Base-by-base conservation (phyloP, 2,113 vertebrate genomes). In the Herpailurus yagouaroundi region DNA sequence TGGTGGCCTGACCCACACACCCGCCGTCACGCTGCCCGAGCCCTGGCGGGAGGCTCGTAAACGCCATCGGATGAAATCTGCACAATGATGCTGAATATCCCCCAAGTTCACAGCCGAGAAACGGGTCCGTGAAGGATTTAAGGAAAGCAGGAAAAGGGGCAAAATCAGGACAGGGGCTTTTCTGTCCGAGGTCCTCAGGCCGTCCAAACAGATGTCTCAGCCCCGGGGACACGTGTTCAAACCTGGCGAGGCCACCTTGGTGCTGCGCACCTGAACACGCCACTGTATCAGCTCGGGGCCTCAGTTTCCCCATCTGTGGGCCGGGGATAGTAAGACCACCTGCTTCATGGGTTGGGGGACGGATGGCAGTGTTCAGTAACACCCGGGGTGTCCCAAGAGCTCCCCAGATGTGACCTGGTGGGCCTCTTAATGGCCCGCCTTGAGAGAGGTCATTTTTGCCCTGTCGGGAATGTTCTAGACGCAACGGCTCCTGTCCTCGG, bases 91-190 rank as follows among this genome's bases (percentile, higher is more conserved):
- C 33, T 41, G 48, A 63, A 25, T 45, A 80, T 31, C 71, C 50
- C n/a, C 33, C 38, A 18, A 1, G 41, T 64, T 74, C 93, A 52
- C 77, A 33, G 52, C 68, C 0, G 64, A 60, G 77, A 82, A 38
- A 50, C 33, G 3, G 55, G 64, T 27, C 55, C 66, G 7, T 33
- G 55, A 33, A 73, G 66, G 82, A 74, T 52, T 52, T 63, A 74
- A 83, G 33, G 3, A 16, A 10, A n/a, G 66, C 41, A 18, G 38
- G 87, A 48, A 41, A 25, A 33, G 73, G 38, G 27, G 6, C 38
- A 71, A 31, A 23, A 52, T 0, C 4, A 4, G 38, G 0, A 73
- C 16, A 0, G 5, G 6, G 64, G 52, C 74, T 3, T 1, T 16
- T 31, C 38, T 4, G 12, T 13, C 31, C 52, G 5, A 0, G 6